These are phyloP conservation scores for Nannoperca australis DNA, from an alignment of 2,797 vertebrate genomes.

Conservation along the genomic window DNA sequence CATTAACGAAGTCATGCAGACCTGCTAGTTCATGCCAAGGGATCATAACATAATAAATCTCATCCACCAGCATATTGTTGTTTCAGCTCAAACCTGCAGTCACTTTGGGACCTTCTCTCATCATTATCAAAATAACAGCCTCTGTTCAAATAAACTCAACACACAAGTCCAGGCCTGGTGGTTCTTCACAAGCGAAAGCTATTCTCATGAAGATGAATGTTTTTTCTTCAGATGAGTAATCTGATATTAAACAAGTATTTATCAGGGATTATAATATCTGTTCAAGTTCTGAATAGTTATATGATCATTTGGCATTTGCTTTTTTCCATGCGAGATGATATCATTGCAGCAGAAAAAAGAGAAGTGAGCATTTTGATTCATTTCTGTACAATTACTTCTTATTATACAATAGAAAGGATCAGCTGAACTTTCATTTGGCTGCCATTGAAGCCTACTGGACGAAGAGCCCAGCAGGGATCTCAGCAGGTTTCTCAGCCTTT, in stretches of 20 bases:
- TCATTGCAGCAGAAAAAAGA: slow-evolving; percentile 33
- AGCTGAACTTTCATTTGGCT: slow-evolving; percentile 56
- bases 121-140: slow-evolving; percentile 79
- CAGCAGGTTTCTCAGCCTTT: slow-evolving; percentile 51
- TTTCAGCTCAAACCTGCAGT: slow-evolving; percentile 75
- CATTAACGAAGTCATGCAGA: slow-evolving; percentile 56
- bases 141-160: slow-evolving; percentile 78
- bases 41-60: slow-evolving; percentile 75
- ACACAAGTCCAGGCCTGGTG: slow-evolving; percentile 76
- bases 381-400: slow-evolving; percentile 39
- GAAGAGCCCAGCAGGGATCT: slow-evolving; percentile 44
- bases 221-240: slow-evolving; percentile 42
- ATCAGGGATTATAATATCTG: slow-evolving; percentile 43
- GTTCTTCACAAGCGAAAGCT: slow-evolving; percentile 59
- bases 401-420: slow-evolving; percentile 48
- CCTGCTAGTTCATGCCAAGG: slow-evolving; percentile 68
- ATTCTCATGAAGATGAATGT: slow-evolving; percentile 65
- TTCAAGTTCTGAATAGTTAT: slow-evolving; percentile 37
- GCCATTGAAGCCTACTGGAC: slow-evolving; percentile 28
- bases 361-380: slow-evolving; percentile 8
- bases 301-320: slow-evolving; percentile 29
- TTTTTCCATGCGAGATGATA: slow-evolving; percentile 42
- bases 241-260: slow-evolving; percentile 66
- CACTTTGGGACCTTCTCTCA: slow-evolving; percentile 72
- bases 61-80: slow-evolving; percentile 73